Percentiles rank a stretch among this genome's conserved stretches.
Evolutionary conservation across 2,888 invertebrate species (phyloP).

Genomic region (Lamellibrachia satsuma): DNA sequence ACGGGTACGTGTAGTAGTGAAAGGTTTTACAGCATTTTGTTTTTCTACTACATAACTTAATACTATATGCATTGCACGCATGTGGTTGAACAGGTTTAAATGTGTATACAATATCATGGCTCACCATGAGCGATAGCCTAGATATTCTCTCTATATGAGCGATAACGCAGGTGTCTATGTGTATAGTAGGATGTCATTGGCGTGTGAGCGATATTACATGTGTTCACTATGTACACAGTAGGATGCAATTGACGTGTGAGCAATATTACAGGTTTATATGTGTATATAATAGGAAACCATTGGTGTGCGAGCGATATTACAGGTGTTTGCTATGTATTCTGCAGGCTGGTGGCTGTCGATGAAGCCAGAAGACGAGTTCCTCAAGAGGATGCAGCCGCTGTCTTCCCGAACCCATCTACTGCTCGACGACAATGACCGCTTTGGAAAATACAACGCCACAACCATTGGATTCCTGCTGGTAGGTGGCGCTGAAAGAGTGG

Average conservation of each 20-base stretch:
- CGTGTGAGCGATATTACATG: not conserved
- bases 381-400: slow-evolving; percentile 51
- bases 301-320: not conserved
- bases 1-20: too few relatives aligned
- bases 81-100: too few relatives aligned
- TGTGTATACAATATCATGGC: too few relatives aligned
- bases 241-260: slow-evolving; percentile 44
- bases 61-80: too few relatives aligned
- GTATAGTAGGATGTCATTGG: not conserved
- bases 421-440: slow-evolving; percentile 49
- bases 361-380: slow-evolving; percentile 53
- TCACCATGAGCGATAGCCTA: too few relatives aligned
- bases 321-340: not conserved
- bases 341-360: slow-evolving; percentile 61
- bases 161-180: not conserved
- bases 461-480: slow-evolving; percentile 56
- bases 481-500: slow-evolving; percentile 21
- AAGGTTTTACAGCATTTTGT: too few relatives aligned
- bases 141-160: too few relatives aligned
- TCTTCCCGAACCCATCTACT: slow-evolving; percentile 45
- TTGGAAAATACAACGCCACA: slow-evolving; percentile 48
- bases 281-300: not conserved
- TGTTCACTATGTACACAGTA: slow-evolving; percentile 31
- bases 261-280: not conserved
- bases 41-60: too few relatives aligned